These are phyloP conservation scores for Dasyurus viverrinus DNA, from an alignment of 2,113 vertebrate genomes.

Conservation along the genomic window DNA sequence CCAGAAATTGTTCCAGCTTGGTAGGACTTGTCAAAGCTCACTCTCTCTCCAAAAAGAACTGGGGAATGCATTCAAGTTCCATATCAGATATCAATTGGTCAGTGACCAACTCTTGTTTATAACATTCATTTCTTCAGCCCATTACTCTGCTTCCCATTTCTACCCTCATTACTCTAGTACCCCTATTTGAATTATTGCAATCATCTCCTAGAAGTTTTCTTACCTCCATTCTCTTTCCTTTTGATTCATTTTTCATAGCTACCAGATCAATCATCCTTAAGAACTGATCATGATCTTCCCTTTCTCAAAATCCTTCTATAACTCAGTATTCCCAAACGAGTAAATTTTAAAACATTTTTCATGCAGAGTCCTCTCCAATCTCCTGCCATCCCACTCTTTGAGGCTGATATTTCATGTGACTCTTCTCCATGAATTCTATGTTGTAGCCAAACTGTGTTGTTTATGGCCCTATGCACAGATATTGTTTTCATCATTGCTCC, in stretches of 20 bases:
- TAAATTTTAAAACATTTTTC: background rate
- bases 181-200: background rate
- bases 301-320: background rate
- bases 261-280: background rate
- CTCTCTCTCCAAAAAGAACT: background rate
- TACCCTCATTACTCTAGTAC: background rate
- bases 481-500: background rate
- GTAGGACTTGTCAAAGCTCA: background rate
- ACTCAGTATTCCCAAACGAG: background rate
- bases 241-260: background rate
- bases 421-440: background rate
- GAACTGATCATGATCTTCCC: background rate
- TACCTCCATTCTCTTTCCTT: background rate
- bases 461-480: background rate
- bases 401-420: background rate
- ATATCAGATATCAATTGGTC: background rate
- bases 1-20: background rate
- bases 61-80: background rate
- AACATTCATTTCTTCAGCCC: background rate
- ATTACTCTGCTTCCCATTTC: background rate
- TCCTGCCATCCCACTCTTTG: background rate
- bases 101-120: background rate
- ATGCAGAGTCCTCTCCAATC: background rate
- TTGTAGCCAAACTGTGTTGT: background rate
- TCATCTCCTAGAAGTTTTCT: background rate